Base-by-base conservation (phyloP, 2,888 invertebrate species). In the Eretmocerus hayati region DNA sequence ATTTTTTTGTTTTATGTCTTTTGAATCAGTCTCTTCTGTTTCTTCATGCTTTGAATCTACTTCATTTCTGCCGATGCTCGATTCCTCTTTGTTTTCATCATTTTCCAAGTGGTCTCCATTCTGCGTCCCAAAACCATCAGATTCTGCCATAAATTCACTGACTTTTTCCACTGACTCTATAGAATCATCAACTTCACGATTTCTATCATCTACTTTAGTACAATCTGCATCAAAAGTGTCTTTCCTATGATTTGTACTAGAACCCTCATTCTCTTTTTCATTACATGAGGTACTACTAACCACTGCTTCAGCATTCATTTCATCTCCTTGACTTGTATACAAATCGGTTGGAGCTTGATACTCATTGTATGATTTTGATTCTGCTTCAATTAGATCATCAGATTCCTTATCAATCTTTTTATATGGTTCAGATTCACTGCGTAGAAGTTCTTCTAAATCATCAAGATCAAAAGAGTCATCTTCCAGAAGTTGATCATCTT, bases 401-500 rank as follows among this genome's bases (percentile, higher is more conserved):
- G 62, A 62, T 30, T 63, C 58, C 8, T 64, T 59, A 11, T 54
- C 54, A 23, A 21, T 13, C 22, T 43, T 50, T n/a, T 56, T 30
- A 38, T 37, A 42, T 8, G 46, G 33, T 16, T 56, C 52, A 16
- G 55, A 43, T 13, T 18, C 21, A 23, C 62, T 52, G 32, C 46
- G 35, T 18, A 56, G 32, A 32, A 57, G 69, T 48, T 74, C 73
- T 56, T 74, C 73, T 38, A 75, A 69, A 48, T 72, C 60, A 50
- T 72, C 69, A 56, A 73, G 73, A 56, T 74, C 73, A 39, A 75
- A 75, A 9, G 69, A 58, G 30, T 68, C 66, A 19, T 71, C 59
- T 2, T 60, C 63, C 33, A 63, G 39, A 39, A 52, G 55, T 18
- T 60, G 59, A 0, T 59, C 55, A 8, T 55, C 57, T 42, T 67